phyloP scores from a whole-genome alignment of 1,140 invertebrate species.

The Sogatella furcifera region DNA sequence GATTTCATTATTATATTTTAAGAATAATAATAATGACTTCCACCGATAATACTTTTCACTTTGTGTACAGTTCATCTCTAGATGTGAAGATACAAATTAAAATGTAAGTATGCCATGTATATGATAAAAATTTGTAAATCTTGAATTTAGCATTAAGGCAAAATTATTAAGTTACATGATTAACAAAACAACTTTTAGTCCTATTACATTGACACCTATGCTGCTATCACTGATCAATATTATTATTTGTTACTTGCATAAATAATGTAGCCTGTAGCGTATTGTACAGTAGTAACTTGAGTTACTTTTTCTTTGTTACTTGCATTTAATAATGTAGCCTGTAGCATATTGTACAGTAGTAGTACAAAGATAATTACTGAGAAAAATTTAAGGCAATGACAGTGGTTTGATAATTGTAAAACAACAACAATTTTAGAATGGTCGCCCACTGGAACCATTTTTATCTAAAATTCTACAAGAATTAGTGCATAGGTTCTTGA shows the following conservation, averaged over 20 bases:
- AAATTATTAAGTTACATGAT: too few relatives aligned
- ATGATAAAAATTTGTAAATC: too few relatives aligned
- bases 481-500: too few relatives aligned
- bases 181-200: neutral
- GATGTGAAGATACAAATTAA: constrained; percentile 82
- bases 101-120: constrained; percentile 56
- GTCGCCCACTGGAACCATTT: too few relatives aligned
- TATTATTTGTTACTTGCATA: neutral
- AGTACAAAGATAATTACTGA: too few relatives aligned
- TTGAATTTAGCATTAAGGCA: too few relatives aligned
- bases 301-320: neutral
- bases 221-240: neutral
- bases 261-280: neutral
- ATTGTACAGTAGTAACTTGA: neutral
- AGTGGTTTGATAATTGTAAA: too few relatives aligned
- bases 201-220: neutral
- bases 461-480: too few relatives aligned
- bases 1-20: too few relatives aligned
- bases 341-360: neutral
- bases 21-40: too few relatives aligned
- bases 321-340: neutral
- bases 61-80: constrained; percentile 85
- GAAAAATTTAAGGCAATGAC: neutral
- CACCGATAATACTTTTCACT: constrained; percentile 61
- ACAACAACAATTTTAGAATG: too few relatives aligned